Evolutionary conservation across 2,888 invertebrate genomes (phyloP).

Genomic region (Ceratothoa steindachneri): DNA sequence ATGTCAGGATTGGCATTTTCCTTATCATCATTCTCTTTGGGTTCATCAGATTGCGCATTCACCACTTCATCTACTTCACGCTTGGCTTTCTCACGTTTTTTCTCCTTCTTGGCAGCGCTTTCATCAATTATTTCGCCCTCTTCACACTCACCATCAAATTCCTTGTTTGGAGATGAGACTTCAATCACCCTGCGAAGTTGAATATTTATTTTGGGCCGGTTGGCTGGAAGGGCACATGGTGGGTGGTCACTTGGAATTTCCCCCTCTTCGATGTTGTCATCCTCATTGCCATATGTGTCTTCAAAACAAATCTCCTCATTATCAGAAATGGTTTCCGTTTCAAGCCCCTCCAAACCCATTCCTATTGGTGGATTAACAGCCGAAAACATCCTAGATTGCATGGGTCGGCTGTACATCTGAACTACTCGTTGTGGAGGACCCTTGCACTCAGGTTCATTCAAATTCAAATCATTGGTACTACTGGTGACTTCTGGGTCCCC

Average conservation of each 20-base stretch:
- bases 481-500: slow-evolving; percentile 46
- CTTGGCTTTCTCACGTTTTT: slow-evolving; percentile 26
- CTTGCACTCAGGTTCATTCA: slow-evolving; percentile 21
- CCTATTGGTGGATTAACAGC: slow-evolving; percentile 9
- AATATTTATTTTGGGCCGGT: slow-evolving; percentile 32
- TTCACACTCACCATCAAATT: slow-evolving; percentile 51
- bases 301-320: slow-evolving; percentile 67
- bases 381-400: neutral
- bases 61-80: slow-evolving; percentile 5
- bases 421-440: neutral
- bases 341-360: slow-evolving; percentile 60
- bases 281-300: slow-evolving; percentile 51
- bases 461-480: slow-evolving; percentile 40
- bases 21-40: slow-evolving; percentile 16
- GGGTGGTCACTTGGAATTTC: slow-evolving; percentile 47
- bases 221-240: slow-evolving; percentile 15
- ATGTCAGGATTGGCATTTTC: slow-evolving; percentile 19
- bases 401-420: neutral
- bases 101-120: slow-evolving; percentile 36
- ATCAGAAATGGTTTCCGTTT: slow-evolving; percentile 71
- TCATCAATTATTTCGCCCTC: slow-evolving; percentile 46
- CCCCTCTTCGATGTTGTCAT: slow-evolving; percentile 48
- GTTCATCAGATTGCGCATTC: slow-evolving; percentile 16
- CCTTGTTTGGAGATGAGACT: slow-evolving; percentile 48
- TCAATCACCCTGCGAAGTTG: slow-evolving; percentile 40